A percentile compares a stretch with the other conserved stretches of the same genome.
phyloP scores from a whole-genome alignment of 2,888 invertebrate species.

The Linyphia triangularis region DNA sequence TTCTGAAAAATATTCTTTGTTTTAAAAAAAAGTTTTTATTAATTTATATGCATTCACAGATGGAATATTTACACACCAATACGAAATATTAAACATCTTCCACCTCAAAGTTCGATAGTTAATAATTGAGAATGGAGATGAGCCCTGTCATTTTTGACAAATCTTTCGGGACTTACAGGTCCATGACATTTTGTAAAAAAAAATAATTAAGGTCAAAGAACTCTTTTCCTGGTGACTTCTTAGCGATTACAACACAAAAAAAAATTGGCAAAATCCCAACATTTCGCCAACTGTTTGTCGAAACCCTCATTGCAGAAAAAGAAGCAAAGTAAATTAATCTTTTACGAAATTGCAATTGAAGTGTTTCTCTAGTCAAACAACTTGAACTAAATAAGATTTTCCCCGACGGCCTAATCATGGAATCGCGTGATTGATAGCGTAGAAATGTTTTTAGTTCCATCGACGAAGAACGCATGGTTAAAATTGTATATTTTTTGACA shows the following conservation, averaged over 20 bases:
- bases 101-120: background rate
- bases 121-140: background rate
- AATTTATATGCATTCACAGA: too few relatives aligned
- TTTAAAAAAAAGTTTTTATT: too few relatives aligned
- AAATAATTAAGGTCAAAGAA: slow-evolving; percentile 20
- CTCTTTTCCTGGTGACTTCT: background rate
- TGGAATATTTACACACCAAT: too few relatives aligned
- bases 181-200: background rate
- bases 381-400: background rate
- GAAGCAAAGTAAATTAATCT: background rate
- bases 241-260: background rate
- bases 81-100: background rate
- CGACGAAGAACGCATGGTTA: background rate
- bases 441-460: too few relatives aligned
- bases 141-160: background rate
- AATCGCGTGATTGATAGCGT: background rate
- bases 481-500: background rate
- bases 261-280: slow-evolving; percentile 3
- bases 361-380: background rate
- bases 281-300: slow-evolving; percentile 1
- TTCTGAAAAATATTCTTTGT: too few relatives aligned
- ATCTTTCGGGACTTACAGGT: background rate
- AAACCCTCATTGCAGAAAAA: background rate
- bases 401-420: background rate
- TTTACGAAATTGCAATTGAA: background rate